Base-by-base conservation (phyloP, 2,113 vertebrate genomes). In the Zosterops hypoxanthus region DNA sequence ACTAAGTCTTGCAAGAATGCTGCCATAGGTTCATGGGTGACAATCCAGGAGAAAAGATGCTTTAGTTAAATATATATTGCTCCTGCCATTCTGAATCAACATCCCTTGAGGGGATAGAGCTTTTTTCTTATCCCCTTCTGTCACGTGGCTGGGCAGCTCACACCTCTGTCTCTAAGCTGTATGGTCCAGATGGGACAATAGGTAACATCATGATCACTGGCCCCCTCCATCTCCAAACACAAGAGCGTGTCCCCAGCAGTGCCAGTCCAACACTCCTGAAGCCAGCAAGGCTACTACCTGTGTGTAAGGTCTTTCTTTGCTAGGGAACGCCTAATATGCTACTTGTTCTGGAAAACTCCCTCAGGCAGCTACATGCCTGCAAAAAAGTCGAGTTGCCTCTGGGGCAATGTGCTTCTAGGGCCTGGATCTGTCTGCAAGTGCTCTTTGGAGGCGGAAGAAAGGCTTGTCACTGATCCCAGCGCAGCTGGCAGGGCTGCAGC, bases 281-380 rank as follows among this genome's bases (percentile, higher is more conserved):
- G 39, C 29, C 50, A 61, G 66, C 15, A 49, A 85, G 61, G 49
- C 47, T 86, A 64, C 69, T 53, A 34, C 3, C 1, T 2, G 2
- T 0, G 0, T 11, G 20, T 46, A 78, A 88, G 87, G 82, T 64
- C 66, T 86, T 70, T 55, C 66, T 92, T 73, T 86, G 39, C 78
- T 88, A 34, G 24, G 34, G 50, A 82, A 46, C 1, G 6, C 46
- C 75, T 92, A 94, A 94, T 91, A 60, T 41, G 55, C 70, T 89
- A n/a, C 94, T 92, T 92, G 86, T 76, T 91, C 96, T 73, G 63
- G 84, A 95, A 96, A 94, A 95, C 75, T 95, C 89, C 95, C 94
- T 89, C 82, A 96, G 94, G 94, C 84, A 82, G 93, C 84, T 91
- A 91, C 69, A 82, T 14, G 49, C 65, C 65, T 92, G 78, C 50